These are phyloP conservation scores for Archilochus colubris DNA, from an alignment of 2,113 vertebrate species.

Conservation along the genomic window DNA sequence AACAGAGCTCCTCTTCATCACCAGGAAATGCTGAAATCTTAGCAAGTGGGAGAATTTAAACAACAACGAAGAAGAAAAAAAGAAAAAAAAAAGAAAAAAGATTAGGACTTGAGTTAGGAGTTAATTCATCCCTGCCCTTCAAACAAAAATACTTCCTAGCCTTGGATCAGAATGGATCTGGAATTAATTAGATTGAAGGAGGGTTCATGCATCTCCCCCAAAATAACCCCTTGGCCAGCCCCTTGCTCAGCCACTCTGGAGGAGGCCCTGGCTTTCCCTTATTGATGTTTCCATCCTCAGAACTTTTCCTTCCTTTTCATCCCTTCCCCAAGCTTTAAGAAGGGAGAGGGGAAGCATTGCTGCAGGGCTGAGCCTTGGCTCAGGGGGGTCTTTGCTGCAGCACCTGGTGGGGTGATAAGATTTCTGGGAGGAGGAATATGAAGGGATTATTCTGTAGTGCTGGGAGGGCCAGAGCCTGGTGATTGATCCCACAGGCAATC, in stretches of 20 bases:
- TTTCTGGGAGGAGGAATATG: background rate
- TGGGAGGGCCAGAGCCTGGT: background rate
- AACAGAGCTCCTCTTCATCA: background rate
- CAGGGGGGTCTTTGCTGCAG: background rate
- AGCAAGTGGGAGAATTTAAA: background rate
- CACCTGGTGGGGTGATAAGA: background rate
- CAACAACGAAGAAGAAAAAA: background rate
- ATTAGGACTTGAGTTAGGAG: background rate
- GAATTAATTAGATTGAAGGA: background rate
- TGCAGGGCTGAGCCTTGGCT: background rate
- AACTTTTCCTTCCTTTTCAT: background rate
- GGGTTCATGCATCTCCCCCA: background rate
- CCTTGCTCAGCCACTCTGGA: too few species aligned
- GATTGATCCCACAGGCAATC: background rate
- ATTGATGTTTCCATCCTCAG: too few species aligned
- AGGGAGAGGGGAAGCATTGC: background rate
- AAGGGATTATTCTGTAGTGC: background rate
- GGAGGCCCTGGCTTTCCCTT: too few species aligned
- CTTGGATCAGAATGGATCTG: background rate
- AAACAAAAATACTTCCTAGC: background rate
- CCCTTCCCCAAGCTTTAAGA: background rate
- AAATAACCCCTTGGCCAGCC: too few species aligned
- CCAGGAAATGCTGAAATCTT: background rate
- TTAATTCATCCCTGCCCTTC: slow-evolving; percentile 4
- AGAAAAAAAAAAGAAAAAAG: background rate